These are phyloP conservation scores for Montifringilla adamsi DNA, from an alignment of 2,113 vertebrate genomes.

Conservation along the genomic window DNA sequence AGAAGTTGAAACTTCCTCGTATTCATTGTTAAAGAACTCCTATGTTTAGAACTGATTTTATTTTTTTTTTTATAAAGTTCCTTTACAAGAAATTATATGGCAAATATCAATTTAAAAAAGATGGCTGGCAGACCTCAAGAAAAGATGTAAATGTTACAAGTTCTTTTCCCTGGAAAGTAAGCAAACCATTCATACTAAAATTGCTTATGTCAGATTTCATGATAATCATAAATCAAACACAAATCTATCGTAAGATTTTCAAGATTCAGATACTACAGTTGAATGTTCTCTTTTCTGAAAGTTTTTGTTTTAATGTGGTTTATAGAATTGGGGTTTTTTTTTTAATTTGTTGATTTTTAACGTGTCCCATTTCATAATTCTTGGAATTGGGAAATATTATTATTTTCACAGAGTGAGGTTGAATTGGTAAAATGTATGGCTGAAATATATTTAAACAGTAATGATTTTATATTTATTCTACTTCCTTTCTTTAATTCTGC, in stretches of 20 bases:
- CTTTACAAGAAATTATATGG: background rate
- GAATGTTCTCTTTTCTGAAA: background rate
- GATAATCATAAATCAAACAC: background rate
- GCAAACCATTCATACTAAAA: background rate
- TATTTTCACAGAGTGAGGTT: accelerated
- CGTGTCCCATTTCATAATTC: background rate
- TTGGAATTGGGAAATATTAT: background rate
- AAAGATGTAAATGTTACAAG: background rate
- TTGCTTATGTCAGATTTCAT: background rate
- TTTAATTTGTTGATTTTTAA: background rate
- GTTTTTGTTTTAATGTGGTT: background rate
- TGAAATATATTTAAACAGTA: background rate
- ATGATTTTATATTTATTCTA: background rate
- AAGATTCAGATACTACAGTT: background rate
- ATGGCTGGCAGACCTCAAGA: background rate
- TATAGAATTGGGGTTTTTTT: accelerated
- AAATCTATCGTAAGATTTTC: background rate
- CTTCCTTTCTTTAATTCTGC: background rate
- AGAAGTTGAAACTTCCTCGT: background rate
- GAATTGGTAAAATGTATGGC: background rate
- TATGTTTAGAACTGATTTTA: background rate
- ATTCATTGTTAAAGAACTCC: background rate
- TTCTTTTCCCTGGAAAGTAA: background rate
- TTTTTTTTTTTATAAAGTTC: background rate
- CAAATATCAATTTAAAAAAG: background rate